These are phyloP conservation scores for Proterorhinus semilunaris DNA, from an alignment of 2,113 vertebrate genomes.

Conservation along the genomic window DNA sequence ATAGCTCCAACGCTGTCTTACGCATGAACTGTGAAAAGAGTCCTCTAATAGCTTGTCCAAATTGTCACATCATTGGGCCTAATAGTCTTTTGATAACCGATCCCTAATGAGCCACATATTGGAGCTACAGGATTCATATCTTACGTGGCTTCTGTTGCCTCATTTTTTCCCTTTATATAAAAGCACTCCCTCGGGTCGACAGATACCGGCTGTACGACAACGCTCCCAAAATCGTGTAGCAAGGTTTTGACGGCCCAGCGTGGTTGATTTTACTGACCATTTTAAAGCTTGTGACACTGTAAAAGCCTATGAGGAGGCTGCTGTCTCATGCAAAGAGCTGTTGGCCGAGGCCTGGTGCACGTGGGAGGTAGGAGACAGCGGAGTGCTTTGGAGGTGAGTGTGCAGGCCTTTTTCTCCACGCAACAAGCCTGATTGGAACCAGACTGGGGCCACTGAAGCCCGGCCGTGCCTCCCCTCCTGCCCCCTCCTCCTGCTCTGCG, in stretches of 20 bases:
- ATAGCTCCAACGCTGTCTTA: neutral
- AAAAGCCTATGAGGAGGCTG: constrained; percentile 20
- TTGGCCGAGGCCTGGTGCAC: constrained; percentile 11
- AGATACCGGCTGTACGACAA: constrained; percentile 27
- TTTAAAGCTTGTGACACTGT: constrained; percentile 29
- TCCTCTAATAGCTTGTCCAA: neutral
- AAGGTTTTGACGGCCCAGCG: constrained; percentile 26
- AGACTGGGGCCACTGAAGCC: constrained; percentile 39
- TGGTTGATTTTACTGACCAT: constrained; percentile 36
- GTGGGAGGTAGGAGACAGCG: constrained; percentile 22
- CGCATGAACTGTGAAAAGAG: neutral
- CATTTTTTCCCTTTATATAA: constrained; percentile 32
- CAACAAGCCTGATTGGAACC: constrained; percentile 59
- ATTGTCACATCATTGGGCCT: neutral
- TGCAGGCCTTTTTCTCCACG: constrained; percentile 24
- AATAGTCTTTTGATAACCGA: neutral
- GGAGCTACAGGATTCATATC: neutral
- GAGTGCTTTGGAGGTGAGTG: constrained; percentile 15
- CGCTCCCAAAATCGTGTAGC: constrained; percentile 17
- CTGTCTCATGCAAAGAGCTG: constrained; percentile 4
- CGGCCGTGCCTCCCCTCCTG: neutral
- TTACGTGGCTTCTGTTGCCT: constrained; percentile 18
- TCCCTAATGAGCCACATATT: neutral
- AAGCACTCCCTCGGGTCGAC: constrained; percentile 32
- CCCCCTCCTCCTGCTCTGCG: constrained; percentile 13